Conservation (phyloP, 2,797 vertebrate species). For the Mergus octosetaceus region DNA sequence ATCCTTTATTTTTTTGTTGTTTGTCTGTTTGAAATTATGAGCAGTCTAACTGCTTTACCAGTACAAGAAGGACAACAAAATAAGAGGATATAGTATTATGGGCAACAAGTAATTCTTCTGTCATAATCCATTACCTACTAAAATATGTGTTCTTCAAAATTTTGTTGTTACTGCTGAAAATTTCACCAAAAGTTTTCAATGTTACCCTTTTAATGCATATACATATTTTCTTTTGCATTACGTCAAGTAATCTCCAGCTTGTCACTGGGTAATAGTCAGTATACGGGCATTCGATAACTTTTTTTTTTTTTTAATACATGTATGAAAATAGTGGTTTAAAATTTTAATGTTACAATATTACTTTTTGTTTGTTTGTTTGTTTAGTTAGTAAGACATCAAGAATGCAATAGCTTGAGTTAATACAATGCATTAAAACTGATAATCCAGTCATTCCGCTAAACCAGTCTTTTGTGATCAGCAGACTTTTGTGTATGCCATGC, state of each 20-base stretch:
- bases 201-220: background rate
- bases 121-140: background rate
- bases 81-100: background rate
- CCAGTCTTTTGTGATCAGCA: background rate
- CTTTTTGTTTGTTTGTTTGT: no score
- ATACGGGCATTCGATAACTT: background rate
- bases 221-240: background rate
- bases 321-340: background rate
- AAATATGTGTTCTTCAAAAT: background rate
- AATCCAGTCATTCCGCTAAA: background rate
- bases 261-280: background rate
- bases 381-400: background rate
- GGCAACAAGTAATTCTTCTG: fast-evolving
- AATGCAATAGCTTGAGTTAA: background rate
- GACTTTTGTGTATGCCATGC: background rate
- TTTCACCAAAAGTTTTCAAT: background rate
- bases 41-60: background rate
- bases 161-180: background rate
- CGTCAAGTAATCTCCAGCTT: background rate
- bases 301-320: background rate
- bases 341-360: background rate
- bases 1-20: background rate
- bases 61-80: background rate
- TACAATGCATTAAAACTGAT: background rate
- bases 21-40: background rate